phyloP scores from a whole-genome alignment of 2,888 invertebrate species.

The Clitarchus hookeri region DNA sequence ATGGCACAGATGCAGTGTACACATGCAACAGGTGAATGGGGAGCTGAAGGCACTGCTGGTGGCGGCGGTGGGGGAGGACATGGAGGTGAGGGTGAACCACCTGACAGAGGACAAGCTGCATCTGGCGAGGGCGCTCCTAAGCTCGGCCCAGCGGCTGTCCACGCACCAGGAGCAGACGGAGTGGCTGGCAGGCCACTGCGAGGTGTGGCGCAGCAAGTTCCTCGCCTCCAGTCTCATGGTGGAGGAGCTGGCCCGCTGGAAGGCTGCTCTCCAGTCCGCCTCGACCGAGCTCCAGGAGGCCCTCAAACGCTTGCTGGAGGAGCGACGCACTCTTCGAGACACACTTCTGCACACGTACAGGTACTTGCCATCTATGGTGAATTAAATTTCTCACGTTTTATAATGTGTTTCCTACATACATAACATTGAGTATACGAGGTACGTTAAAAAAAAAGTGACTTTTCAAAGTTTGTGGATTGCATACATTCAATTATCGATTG shows the following conservation, averaged over 20 bases:
- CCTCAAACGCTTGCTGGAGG: conserved; percentile 70
- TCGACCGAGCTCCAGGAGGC: conserved; percentile 71
- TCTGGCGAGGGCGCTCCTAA: conserved; percentile 80
- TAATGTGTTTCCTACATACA: too few species aligned
- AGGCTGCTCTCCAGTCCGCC: conserved; percentile 74
- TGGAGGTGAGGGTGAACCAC: conserved; percentile 86
- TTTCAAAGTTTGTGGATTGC: too few species aligned
- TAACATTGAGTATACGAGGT: too few species aligned
- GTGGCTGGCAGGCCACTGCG: conserved; percentile 90
- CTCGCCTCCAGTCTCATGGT: conserved; percentile 93
- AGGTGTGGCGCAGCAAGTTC: conserved; percentile 97
- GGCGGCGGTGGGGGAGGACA: conserved; percentile 93
- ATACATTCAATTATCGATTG: too few species aligned
- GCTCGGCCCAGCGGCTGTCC: conserved; percentile 82
- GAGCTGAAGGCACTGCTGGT: conserved; percentile 92
- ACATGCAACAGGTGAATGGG: conserved; percentile 72
- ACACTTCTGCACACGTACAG: conserved; percentile 67
- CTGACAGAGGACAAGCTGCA: conserved; percentile 91
- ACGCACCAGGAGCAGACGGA: conserved; percentile 93
- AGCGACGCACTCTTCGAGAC: conserved; percentile 67
- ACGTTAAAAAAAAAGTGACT: too few species aligned
- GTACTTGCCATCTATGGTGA: conserved; percentile 51
- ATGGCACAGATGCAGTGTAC: too few species aligned
- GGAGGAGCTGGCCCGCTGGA: conserved; percentile 88
- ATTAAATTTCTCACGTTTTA: too few species aligned